phyloP scores from a whole-genome alignment of 2,113 vertebrate genomes.

The Carlito syrichta region DNA sequence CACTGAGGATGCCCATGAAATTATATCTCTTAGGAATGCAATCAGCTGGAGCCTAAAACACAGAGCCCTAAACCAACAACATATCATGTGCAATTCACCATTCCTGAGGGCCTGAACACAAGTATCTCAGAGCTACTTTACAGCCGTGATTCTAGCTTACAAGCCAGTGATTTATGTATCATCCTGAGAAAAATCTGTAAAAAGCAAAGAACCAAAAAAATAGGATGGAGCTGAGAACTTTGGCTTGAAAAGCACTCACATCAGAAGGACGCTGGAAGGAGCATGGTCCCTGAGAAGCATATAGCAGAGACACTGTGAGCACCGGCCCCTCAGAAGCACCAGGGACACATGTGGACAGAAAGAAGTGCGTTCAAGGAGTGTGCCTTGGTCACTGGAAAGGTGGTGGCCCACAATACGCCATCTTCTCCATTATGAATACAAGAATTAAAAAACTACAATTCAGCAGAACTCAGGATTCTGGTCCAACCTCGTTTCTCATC shows the following conservation, averaged over 20 bases:
- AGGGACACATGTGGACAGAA: too few species aligned
- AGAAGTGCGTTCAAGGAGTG: not conserved
- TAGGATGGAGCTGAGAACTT: not conserved
- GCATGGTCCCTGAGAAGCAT: not conserved
- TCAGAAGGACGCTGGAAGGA: not conserved
- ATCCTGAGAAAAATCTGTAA: not conserved
- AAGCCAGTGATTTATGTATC: not conserved
- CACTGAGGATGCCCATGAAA: not conserved
- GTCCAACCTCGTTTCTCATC: not conserved
- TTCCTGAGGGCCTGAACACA: not conserved
- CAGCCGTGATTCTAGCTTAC: not conserved
- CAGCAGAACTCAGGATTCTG: not conserved
- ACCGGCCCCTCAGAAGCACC: rapidly evolving
- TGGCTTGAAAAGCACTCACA: not conserved
- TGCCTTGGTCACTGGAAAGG: not conserved
- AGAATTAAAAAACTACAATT: not conserved
- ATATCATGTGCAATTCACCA: not conserved
- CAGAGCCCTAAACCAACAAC: not conserved
- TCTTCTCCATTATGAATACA: not conserved
- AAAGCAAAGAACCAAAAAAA: not conserved
- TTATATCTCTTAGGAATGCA: not conserved
- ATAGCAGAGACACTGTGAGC: not conserved
- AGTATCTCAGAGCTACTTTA: not conserved
- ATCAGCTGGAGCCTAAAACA: not conserved
- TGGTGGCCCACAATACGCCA: too few species aligned